Percentiles rank a stretch among this genome's conserved stretches.
Conservation (phyloP, 2,797 vertebrate genomes). For the Clarias platycephalus region DNA sequence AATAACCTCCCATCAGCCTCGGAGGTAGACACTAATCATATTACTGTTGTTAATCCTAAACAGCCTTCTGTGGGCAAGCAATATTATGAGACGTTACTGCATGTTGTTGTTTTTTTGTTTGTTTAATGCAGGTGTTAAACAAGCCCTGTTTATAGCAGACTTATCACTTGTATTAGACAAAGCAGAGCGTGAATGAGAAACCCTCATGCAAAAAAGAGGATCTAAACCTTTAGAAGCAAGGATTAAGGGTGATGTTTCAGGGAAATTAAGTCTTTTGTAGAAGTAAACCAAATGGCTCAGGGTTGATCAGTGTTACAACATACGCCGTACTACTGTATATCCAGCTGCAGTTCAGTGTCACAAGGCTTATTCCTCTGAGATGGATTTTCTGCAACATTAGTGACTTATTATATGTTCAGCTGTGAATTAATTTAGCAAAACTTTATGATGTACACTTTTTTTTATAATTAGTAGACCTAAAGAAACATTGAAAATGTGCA, state of each 20-base stretch:
- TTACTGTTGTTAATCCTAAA: not conserved
- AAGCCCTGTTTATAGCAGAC: not conserved
- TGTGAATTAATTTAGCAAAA: not conserved
- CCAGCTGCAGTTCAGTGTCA: not conserved
- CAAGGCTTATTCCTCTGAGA: not conserved
- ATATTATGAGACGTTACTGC: not conserved
- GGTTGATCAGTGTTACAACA: not conserved
- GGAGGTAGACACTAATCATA: not conserved
- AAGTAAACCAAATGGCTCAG: not conserved
- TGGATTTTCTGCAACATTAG: not conserved
- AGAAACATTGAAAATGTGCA: no score
- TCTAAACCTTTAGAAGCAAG: not conserved
- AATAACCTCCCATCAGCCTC: slow-evolving; percentile 17
- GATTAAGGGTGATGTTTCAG: not conserved
- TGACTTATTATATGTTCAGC: not conserved
- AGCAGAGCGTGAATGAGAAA: not conserved
- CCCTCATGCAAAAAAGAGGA: not conserved
- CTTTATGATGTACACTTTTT: not conserved
- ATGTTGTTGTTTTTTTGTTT: not conserved
- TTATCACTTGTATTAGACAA: not conserved
- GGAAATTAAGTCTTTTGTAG: not conserved
- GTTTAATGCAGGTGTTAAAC: not conserved
- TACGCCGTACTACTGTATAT: not conserved
- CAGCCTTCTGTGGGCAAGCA: not conserved
- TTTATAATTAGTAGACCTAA: not conserved